Conservation (phyloP, 2,797 vertebrate species). For the Babyrousa celebensis region DNA sequence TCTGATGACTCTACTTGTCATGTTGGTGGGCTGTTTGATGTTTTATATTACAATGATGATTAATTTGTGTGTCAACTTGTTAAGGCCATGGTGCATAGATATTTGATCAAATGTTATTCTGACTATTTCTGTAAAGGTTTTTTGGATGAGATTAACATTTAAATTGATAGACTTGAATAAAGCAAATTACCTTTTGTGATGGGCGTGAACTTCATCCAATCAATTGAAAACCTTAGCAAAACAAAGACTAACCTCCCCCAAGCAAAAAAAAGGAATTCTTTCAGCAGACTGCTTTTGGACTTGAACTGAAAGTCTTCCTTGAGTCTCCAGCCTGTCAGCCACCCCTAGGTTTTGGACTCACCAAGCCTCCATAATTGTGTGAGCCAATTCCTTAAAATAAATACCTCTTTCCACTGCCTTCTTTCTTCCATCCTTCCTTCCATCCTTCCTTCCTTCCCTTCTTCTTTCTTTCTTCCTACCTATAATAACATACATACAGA, state of each 20-base stretch:
- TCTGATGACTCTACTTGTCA: not conserved
- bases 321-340: not conserved
- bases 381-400: not conserved
- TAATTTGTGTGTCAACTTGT: not conserved
- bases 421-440: too few relatives aligned
- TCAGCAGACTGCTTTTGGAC: not conserved
- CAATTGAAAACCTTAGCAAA: conserved; percentile 29
- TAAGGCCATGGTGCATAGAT: not conserved
- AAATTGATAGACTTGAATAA: not conserved
- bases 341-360: not conserved
- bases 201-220: not conserved
- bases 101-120: not conserved
- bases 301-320: not conserved
- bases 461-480: not conserved
- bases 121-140: not conserved
- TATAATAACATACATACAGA: not conserved
- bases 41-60: not conserved
- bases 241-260: not conserved
- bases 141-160: not conserved
- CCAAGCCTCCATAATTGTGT: not conserved
- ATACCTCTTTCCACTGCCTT: not conserved
- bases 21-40: not conserved
- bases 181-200: not conserved
- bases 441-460: not conserved
- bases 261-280: not conserved